These are phyloP conservation scores for Oscheius myriophilus DNA, from an alignment of 2,888 invertebrate genomes.

Conservation along the genomic window DNA sequence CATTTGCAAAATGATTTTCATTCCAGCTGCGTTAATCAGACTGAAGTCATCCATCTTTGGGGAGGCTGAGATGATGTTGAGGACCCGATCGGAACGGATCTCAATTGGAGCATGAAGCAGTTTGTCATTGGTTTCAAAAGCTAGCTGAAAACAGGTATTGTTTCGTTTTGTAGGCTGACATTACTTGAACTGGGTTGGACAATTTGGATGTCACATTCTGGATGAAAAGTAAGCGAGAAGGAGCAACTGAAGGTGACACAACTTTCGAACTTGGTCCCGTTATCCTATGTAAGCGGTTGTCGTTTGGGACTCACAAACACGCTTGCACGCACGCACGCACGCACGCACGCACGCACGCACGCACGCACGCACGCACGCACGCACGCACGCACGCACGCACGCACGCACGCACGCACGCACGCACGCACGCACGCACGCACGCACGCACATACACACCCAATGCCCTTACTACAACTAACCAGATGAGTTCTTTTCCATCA, in stretches of 20 bases:
- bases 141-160: background rate
- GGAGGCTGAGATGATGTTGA: conserved; percentile 2
- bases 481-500: conserved; percentile 18
- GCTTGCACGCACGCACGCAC: too few species aligned
- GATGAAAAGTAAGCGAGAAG: background rate
- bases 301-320: too few species aligned
- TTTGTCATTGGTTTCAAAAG: background rate
- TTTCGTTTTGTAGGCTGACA: background rate
- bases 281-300: too few species aligned
- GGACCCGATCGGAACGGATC: conserved; percentile 8
- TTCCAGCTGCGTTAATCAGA: background rate
- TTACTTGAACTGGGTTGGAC: conserved; percentile 6
- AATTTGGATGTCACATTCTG: background rate
- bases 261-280: too few species aligned
- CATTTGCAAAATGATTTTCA: conserved; percentile 3
- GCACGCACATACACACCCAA: too few species aligned
- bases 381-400: too few species aligned
- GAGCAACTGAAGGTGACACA: too few species aligned
- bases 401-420: too few species aligned
- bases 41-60: conserved; percentile 7
- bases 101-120: background rate
- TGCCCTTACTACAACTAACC: background rate
- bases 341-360: too few species aligned
- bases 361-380: too few species aligned
- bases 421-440: too few species aligned